Evolutionary conservation across 92 coral and sea anemone genomes (phyloP).

Genomic region (Ricordea florida): DNA sequence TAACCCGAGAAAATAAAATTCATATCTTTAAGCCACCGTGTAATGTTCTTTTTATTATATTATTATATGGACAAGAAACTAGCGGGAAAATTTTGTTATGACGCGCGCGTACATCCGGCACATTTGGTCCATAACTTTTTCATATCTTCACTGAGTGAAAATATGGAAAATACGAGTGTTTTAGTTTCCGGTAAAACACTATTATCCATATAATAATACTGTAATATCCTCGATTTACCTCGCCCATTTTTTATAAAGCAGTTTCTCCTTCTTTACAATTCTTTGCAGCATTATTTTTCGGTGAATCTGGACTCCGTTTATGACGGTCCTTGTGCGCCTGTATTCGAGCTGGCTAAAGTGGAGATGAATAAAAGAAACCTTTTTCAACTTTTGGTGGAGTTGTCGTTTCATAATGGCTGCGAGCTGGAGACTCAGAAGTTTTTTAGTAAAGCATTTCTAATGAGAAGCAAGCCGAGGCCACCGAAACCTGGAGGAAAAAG

Average conservation of each 20-base stretch:
- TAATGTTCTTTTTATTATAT: too few relatives aligned
- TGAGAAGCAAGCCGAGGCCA: constrained; percentile 65
- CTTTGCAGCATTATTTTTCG: constrained; percentile 76
- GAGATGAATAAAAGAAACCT: constrained; percentile 65
- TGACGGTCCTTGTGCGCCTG: constrained; percentile 70
- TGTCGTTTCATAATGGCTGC: constrained; percentile 62
- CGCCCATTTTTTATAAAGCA: background rate
- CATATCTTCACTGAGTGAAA: too few relatives aligned
- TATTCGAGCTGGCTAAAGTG: constrained; percentile 75
- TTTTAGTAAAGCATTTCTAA: constrained; percentile 60
- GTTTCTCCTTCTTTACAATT: background rate
- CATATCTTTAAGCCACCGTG: too few relatives aligned
- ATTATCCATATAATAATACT: too few relatives aligned
- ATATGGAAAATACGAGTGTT: too few relatives aligned
- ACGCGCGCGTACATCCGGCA: too few relatives aligned
- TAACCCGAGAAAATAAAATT: too few relatives aligned
- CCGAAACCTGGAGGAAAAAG: background rate
- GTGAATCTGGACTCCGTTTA: constrained; percentile 85
- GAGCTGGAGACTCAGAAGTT: constrained; percentile 62
- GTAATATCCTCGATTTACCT: background rate
- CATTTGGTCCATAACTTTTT: too few relatives aligned
- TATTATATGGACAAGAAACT: too few relatives aligned
- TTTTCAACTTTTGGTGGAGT: constrained; percentile 65
- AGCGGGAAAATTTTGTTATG: too few relatives aligned
- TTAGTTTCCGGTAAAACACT: too few relatives aligned